Evolutionary conservation across 2,888 invertebrate species (phyloP), one percentile per base, ranked within the genome.

Genomic region (Diaperis boleti): DNA sequence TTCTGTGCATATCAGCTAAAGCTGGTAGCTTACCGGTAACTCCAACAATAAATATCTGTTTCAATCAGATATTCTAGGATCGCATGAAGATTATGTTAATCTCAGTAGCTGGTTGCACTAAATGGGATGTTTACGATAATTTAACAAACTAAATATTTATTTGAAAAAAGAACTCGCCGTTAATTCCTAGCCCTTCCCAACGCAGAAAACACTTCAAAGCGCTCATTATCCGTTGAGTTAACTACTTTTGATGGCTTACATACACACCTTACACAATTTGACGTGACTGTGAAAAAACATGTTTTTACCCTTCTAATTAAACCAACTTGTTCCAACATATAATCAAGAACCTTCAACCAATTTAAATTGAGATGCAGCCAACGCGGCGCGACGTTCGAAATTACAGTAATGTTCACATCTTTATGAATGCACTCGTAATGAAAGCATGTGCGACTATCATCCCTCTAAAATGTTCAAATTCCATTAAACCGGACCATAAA

Each of bases 401-500:
- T n/a, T n/a, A n/a, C n/a, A n/a, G n/a, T n/a, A n/a, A n/a, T n/a
- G n/a, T n/a, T n/a, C n/a, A n/a, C n/a, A n/a, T n/a, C n/a, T 22
- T 37, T 5, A 5, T 37, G 37, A 37, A 37, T 37, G 8, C 5
- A 14, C 14, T 37, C 14, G 14, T 37, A 37, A 37, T 37, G 37
- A 37, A 37, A 14, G 11, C 20, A 15, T 22, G 7, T 22, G 18
- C 15, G 11, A 42, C n/a, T 29, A 44, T 45, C 29, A 44, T 45
- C 14, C 26, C 4, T 20, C 29, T 8, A n/a, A 1, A 14, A 45
- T 26, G 5, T 10, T 14, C 3, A 11, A 29, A 26, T 26, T 29
- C 29, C 37, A 45, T 26, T 45, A 29, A 45, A 45, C 13, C 45
- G 29, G 29, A 29, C 8, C 29, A 29, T 45, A 26, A 45, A 45